Evolutionary conservation across 2,113 vertebrate genomes (phyloP).

Genomic region (Indicator indicator): DNA sequence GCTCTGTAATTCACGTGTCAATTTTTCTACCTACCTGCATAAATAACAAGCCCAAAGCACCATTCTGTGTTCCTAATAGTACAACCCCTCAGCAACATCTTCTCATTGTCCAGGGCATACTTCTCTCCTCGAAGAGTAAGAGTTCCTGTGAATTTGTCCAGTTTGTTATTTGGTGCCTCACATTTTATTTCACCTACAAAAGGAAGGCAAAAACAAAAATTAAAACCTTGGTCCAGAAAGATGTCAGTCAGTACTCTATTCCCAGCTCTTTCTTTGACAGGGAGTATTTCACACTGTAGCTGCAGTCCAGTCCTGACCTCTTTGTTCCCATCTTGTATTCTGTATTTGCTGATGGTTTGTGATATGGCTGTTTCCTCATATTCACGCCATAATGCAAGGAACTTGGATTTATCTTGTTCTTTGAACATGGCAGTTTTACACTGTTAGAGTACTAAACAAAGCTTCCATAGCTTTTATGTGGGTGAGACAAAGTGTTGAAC

Average conservation of each 20-base stretch:
- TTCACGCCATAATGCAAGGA: background rate
- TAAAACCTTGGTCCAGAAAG: background rate
- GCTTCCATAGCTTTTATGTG: background rate
- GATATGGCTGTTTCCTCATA: background rate
- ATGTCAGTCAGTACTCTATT: background rate
- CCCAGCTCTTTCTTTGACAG: background rate
- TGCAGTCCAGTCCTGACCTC: background rate
- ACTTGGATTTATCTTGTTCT: background rate
- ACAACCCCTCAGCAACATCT: constrained; percentile 91
- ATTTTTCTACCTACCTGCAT: constrained; percentile 81
- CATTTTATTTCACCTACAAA: constrained; percentile 86
- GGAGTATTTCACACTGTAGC: background rate
- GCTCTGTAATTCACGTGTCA: background rate
- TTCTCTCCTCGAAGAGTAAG: constrained; percentile 77
- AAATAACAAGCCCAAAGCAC: constrained; percentile 94
- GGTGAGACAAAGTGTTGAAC: background rate
- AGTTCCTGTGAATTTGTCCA: constrained; percentile 89
- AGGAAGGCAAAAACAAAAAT: background rate
- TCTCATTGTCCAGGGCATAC: constrained; percentile 87
- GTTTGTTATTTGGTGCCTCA: constrained; percentile 91
- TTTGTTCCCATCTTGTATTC: background rate
- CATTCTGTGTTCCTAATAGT: constrained; percentile 93
- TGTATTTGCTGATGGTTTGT: background rate
- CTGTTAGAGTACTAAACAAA: background rate
- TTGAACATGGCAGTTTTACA: background rate